Evolutionary conservation across 2,113 vertebrate species (phyloP).

Genomic region (Bubo scandiacus): DNA sequence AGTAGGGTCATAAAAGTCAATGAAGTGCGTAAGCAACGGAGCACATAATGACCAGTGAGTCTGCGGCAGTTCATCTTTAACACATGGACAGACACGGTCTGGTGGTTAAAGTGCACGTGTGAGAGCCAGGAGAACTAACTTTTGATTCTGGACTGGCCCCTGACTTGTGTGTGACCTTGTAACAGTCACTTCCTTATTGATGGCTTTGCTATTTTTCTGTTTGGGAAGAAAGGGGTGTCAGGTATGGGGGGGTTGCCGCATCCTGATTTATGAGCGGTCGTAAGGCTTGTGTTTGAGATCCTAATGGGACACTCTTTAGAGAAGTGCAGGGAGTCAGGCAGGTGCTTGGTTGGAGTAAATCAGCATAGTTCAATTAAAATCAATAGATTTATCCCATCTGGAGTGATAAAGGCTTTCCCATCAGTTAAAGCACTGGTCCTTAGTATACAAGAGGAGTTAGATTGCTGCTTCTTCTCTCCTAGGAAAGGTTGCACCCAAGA

Average conservation of each 20-base stretch:
- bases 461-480: not conserved
- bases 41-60: not conserved
- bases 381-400: slow-evolving; percentile 22
- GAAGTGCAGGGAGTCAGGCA: not conserved
- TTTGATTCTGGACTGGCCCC: not conserved
- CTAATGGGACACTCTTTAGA: not conserved
- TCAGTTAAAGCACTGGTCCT: not conserved
- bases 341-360: slow-evolving; percentile 25
- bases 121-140: not conserved
- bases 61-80: not conserved
- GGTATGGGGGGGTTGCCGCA: accelerated
- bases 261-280: not conserved
- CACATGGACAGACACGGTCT: not conserved
- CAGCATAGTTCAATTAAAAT: slow-evolving; percentile 15
- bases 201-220: not conserved
- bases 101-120: not conserved
- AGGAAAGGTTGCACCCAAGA: not conserved
- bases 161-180: not conserved
- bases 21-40: not conserved
- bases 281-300: not conserved
- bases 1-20: not conserved
- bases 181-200: not conserved
- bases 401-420: not conserved
- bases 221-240: not conserved
- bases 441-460: not conserved